Percentiles rank a stretch among this genome's conserved stretches.
These are phyloP conservation scores for Sebastes melanostomus DNA, from an alignment of 2,797 vertebrate species.

Conservation along the genomic window DNA sequence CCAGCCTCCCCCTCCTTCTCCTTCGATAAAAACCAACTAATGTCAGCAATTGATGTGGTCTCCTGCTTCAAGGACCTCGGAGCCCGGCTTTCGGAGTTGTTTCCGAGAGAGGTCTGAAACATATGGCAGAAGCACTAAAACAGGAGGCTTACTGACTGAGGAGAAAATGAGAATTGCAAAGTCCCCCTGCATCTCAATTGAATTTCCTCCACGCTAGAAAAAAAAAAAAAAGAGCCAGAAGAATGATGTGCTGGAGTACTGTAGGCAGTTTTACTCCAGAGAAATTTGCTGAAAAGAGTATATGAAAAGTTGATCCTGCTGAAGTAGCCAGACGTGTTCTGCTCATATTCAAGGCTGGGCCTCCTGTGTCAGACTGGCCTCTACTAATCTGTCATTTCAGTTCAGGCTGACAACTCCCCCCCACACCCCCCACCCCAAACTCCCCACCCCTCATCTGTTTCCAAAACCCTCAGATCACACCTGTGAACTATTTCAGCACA, in stretches of 20 bases:
- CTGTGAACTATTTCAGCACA: constrained; percentile 81
- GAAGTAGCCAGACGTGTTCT: constrained; percentile 39
- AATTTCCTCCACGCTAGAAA: neutral
- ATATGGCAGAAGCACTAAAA: constrained; percentile 55
- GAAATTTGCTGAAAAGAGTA: constrained; percentile 39
- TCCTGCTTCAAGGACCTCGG: constrained; percentile 43
- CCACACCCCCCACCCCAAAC: neutral
- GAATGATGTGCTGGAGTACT: constrained; percentile 19
- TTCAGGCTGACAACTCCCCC: constrained; percentile 44
- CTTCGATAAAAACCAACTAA: constrained; percentile 60
- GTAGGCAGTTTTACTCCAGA: constrained; percentile 29
- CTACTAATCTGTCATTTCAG: constrained; percentile 70
- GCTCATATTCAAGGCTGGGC: constrained; percentile 39
- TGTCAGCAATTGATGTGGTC: constrained; percentile 71
- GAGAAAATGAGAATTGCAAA: constrained; percentile 43
- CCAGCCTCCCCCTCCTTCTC: constrained; percentile 24
- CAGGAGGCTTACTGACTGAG: constrained; percentile 34
- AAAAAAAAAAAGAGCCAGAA: neutral
- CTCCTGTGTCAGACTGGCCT: constrained; percentile 56
- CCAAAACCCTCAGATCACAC: constrained; percentile 74
- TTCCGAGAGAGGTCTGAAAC: constrained; percentile 52
- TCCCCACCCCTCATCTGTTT: constrained; percentile 60
- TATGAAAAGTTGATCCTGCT: constrained; percentile 35
- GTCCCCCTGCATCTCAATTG: constrained; percentile 34
- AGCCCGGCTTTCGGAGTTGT: constrained; percentile 37